Evolutionary conservation across 2,113 vertebrate genomes (phyloP), one percentile per base, ranked within the genome.

Genomic region (Fulmarus glacialis): DNA sequence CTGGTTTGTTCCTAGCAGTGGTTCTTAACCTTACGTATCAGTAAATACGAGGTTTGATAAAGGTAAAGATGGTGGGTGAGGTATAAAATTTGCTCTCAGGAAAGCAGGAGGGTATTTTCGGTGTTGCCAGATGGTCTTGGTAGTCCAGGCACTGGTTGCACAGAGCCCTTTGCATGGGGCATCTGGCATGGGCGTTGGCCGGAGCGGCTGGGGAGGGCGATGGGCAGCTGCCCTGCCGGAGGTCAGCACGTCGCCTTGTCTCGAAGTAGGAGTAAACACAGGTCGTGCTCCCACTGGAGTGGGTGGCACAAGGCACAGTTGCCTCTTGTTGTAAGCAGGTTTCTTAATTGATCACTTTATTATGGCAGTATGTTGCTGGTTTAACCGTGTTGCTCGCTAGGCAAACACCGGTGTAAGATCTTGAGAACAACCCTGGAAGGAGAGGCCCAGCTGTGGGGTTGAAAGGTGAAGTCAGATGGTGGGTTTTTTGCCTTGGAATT

Each of bases 181-280:
- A 19, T 30, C 42, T 87, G 68, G 34, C 53, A 43, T 9, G 0
- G 0, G 10, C 3, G 2, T 7, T 59, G 53, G 12, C 42, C 3
- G 0, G 36, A 20, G 8, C 27, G 24, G n/a, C 4, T 60, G 29
- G 27, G n/a, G 26, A 64, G 27, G 29, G 9, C 6, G 15, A 50
- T 9, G 43, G 34, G 15, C 34, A 56, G 58, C 29, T 60, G 59
- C 43, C 32, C 21, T 45, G 47, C 15, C 2, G 3, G 29, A 81
- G 34, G 50, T 73, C 45, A 34, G n/a, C 26, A 3, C 0, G 1
- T 66, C 4, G 1, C n/a, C 48, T 34, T 66, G 15, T 52, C 56
- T 70, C 12, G 1, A 53, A 58, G 32, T 15, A 32, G 53, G 12
- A 11, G 15, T 45, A 66, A 83, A 73, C n/a, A n/a, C 11, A 13